These are phyloP conservation scores for Onychostoma macrolepis DNA, from an alignment of 2,113 vertebrate species.

Conservation along the genomic window DNA sequence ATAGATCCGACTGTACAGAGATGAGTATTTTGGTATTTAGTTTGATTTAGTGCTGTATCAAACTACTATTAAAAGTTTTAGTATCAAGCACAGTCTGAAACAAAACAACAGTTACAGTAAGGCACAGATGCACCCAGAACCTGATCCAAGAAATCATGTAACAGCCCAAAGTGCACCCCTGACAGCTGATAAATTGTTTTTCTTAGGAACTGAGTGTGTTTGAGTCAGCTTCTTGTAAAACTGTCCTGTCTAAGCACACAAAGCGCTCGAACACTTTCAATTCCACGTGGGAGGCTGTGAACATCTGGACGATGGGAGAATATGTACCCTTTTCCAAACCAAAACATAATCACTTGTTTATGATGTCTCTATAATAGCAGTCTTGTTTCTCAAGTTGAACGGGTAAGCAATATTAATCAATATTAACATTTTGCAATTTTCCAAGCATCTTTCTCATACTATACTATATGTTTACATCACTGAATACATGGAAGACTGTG, in stretches of 20 bases:
- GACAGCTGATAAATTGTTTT: background rate
- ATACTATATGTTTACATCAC: background rate
- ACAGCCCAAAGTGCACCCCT: background rate
- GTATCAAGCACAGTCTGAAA: background rate
- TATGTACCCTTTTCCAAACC: background rate
- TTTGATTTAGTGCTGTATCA: background rate
- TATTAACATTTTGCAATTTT: background rate
- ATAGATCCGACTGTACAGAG: background rate
- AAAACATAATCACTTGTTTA: background rate
- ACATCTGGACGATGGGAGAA: background rate
- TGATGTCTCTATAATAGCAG: background rate
- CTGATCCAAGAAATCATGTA: constrained; percentile 3
- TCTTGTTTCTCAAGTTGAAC: background rate
- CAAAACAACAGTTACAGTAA: background rate
- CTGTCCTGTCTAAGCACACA: background rate
- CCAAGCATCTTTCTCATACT: background rate
- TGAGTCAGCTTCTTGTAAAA: background rate
- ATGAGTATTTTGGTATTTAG: background rate
- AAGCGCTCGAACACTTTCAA: background rate
- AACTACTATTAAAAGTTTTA: background rate
- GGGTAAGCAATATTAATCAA: background rate
- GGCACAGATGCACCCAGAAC: background rate
- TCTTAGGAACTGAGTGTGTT: background rate
- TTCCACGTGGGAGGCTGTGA: no score
- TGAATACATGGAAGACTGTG: background rate